Conservation (phyloP, 2,113 vertebrate genomes). For the Ifrita kowaldi region DNA sequence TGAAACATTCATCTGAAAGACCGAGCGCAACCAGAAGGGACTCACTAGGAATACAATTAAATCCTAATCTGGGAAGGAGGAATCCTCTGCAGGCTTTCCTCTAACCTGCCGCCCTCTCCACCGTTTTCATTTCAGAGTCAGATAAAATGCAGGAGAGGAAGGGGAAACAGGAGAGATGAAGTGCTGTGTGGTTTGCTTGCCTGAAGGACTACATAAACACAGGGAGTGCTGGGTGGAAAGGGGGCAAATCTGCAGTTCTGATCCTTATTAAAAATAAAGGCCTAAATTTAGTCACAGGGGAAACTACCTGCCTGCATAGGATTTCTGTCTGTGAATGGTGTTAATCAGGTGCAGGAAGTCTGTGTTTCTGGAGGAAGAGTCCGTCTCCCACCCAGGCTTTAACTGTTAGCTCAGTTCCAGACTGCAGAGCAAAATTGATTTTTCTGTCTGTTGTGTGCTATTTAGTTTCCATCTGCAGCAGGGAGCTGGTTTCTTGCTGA, state of each 20-base stretch:
- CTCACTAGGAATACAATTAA: constrained; percentile 63
- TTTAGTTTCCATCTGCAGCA: not conserved
- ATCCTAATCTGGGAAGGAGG: constrained; percentile 48
- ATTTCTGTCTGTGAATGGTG: not conserved
- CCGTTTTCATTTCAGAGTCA: not conserved
- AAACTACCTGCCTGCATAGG: not conserved
- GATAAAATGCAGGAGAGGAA: not conserved
- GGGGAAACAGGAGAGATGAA: not conserved
- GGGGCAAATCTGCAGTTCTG: not conserved
- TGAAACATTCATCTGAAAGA: constrained; percentile 69
- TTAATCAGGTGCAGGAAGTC: not conserved
- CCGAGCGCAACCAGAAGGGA: constrained; percentile 47
- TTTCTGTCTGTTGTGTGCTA: not conserved
- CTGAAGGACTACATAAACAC: not conserved
- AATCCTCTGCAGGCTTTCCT: constrained; percentile 14
- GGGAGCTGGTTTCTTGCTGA: not conserved
- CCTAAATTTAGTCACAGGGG: not conserved
- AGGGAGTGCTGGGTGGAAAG: not conserved
- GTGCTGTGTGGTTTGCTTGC: not conserved
- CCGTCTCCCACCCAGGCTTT: not conserved
- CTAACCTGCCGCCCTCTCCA: not conserved
- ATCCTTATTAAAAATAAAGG: not conserved
- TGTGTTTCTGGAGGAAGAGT: not conserved
- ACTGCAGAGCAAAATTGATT: not conserved
- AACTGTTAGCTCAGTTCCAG: not conserved